Evolutionary conservation across 2,797 vertebrate genomes (phyloP).

Genomic region (Sebastes oblongus): DNA sequence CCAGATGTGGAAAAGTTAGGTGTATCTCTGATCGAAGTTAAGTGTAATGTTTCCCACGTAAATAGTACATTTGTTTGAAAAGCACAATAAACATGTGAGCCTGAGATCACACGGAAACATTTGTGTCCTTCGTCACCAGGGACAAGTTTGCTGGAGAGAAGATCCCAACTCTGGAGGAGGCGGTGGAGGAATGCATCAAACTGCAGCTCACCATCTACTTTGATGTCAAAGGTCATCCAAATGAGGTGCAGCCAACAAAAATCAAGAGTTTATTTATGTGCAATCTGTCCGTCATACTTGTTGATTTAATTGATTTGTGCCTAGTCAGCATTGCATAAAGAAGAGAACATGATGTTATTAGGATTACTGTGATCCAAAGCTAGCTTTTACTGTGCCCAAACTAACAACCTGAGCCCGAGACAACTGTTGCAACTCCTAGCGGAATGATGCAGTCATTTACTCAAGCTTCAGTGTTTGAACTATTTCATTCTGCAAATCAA

Average conservation of each 20-base stretch:
- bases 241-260: slow-evolving; percentile 81
- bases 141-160: slow-evolving; percentile 88
- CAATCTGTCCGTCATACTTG: background rate
- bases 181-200: slow-evolving; percentile 87
- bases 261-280: background rate
- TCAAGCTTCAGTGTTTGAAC: background rate
- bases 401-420: background rate
- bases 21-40: background rate
- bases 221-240: slow-evolving; percentile 95
- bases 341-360: background rate
- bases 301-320: slow-evolving; percentile 19
- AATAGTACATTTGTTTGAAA: background rate
- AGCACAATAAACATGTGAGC: background rate
- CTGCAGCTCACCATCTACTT: slow-evolving; percentile 92
- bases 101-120: background rate
- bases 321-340: background rate
- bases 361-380: background rate
- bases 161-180: slow-evolving; percentile 92
- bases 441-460: background rate
- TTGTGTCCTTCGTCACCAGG: slow-evolving; percentile 60
- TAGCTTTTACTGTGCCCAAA: background rate
- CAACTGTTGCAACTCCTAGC: background rate
- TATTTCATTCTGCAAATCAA: background rate
- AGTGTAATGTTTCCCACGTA: background rate
- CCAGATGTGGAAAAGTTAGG: background rate